Conservation (phyloP, 1,140 invertebrate genomes). For the Druon quercuslanigerum region DNA sequence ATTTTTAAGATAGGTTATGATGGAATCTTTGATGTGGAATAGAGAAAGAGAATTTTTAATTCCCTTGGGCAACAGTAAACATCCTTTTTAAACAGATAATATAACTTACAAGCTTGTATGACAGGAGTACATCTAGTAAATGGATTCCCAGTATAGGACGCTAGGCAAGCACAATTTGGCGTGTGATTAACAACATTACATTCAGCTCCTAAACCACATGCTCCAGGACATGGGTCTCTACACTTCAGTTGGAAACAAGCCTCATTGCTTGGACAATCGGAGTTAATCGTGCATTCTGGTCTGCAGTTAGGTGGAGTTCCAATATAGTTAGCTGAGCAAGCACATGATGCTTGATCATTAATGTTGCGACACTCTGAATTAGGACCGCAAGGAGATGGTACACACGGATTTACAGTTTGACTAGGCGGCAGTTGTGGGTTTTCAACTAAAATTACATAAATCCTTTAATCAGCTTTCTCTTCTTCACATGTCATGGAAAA, state of each 20-base stretch:
- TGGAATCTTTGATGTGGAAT: no score
- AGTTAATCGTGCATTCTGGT: conserved; percentile 82
- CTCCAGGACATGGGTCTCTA: conserved; percentile 75
- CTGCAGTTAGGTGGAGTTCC: conserved; percentile 79
- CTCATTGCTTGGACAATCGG: conserved; percentile 78
- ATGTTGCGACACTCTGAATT: conserved; percentile 75
- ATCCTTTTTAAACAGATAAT: conserved; percentile 52
- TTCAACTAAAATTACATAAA: conserved; percentile 54
- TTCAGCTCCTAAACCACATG: conserved; percentile 77
- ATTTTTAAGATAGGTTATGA: no score
- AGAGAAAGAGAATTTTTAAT: no score
- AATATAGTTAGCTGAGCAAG: conserved; percentile 78
- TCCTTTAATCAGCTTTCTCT: conserved; percentile 21
- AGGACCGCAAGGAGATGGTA: conserved; percentile 80
- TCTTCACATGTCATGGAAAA: not conserved
- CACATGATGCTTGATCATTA: conserved; percentile 78
- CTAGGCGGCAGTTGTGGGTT: conserved; percentile 38
- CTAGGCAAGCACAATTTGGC: conserved; percentile 75
- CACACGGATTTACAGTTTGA: conserved; percentile 73
- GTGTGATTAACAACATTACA: conserved; percentile 73
- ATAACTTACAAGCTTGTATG: conserved; percentile 41
- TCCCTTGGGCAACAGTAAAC: not conserved
- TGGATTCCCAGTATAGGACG: conserved; percentile 74
- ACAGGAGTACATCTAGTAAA: conserved; percentile 75
- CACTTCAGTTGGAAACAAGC: conserved; percentile 81